These are phyloP conservation scores for Syngnathus floridae DNA, from an alignment of 2,113 vertebrate genomes.

Conservation along the genomic window DNA sequence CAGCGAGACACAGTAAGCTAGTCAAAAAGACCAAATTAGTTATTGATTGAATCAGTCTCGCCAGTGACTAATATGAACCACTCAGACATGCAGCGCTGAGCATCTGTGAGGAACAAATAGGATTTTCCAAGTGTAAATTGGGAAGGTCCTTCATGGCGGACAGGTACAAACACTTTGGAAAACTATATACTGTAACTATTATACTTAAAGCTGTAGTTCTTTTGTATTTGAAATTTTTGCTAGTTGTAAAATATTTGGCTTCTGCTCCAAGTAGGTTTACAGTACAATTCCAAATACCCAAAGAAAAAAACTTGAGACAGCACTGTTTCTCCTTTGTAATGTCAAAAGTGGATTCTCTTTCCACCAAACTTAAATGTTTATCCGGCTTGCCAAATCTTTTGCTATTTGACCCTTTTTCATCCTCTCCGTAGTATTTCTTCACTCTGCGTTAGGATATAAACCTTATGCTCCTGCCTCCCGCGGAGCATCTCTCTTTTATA, in stretches of 20 bases:
- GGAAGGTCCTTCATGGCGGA: no score
- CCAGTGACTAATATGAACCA: background rate
- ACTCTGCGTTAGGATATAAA: slow-evolving; percentile 13
- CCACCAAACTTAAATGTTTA: background rate
- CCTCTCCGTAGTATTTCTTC: slow-evolving; percentile 1
- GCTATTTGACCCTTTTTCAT: background rate
- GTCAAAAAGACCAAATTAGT: background rate
- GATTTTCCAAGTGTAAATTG: background rate
- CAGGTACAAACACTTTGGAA: no score
- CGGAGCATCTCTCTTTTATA: slow-evolving; percentile 26
- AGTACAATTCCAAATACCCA: slow-evolving; percentile 17
- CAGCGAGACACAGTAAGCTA: background rate
- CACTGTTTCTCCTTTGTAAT: background rate
- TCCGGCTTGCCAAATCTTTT: background rate
- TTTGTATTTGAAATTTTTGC: no score
- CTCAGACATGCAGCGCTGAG: background rate
- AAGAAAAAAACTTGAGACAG: slow-evolving; percentile 3
- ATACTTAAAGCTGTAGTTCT: no score
- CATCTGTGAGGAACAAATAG: background rate
- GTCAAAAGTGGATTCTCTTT: background rate
- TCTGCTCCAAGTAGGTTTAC: background rate
- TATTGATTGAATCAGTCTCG: background rate
- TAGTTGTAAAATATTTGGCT: no score
- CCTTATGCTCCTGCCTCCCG: slow-evolving; percentile 9
- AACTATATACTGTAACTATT: no score